These are phyloP conservation scores for Acestrorhynchus altus DNA, from an alignment of 2,797 vertebrate genomes.

Conservation along the genomic window DNA sequence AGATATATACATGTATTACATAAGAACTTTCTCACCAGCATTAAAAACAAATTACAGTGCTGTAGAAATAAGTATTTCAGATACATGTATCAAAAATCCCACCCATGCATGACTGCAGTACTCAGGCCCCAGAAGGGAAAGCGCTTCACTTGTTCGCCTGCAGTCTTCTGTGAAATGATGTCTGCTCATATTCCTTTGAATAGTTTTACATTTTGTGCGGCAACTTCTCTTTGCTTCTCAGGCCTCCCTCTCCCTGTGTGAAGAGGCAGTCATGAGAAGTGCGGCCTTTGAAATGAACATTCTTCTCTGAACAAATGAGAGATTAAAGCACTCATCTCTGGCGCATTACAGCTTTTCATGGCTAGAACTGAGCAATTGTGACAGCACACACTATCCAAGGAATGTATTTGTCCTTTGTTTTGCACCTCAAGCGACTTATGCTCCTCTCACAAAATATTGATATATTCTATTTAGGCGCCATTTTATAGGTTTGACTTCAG, in stretches of 20 bases:
- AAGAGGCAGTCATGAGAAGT: constrained; percentile 3
- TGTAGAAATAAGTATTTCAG: neutral
- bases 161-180: constrained; percentile 1
- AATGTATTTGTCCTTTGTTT: neutral
- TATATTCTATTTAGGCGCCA: neutral
- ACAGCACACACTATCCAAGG: neutral
- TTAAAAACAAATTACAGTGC: neutral
- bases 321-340: neutral
- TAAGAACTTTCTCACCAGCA: neutral
- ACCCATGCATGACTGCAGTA: neutral
- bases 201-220: neutral
- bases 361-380: constrained; percentile 12
- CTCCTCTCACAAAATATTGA: neutral
- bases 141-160: neutral
- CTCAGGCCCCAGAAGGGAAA: neutral
- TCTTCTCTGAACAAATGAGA: constrained; percentile 18
- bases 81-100: neutral
- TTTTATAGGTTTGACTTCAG: neutral
- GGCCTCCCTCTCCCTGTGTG: neutral
- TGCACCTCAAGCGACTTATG: neutral
- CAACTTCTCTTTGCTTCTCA: neutral
- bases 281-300: constrained; percentile 12
- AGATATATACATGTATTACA: no score
- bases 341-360: neutral
- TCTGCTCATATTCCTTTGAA: constrained; percentile 1